Conservation (phyloP, 2,113 vertebrate species). For the Tylochromis polylepis region DNA sequence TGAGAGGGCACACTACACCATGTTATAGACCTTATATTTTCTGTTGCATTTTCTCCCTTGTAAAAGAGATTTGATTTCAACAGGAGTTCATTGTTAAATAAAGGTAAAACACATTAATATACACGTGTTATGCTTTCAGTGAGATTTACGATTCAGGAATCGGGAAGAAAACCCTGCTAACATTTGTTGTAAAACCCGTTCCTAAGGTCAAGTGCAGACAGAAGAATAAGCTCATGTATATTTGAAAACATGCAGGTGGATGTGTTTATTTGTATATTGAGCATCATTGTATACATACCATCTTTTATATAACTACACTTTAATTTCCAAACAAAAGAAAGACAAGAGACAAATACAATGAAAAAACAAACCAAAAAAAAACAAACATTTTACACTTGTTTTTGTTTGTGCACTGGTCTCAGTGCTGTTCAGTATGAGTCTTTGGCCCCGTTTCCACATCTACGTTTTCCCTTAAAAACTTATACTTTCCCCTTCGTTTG, state of each 20-base stretch:
- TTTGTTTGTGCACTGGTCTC: not conserved
- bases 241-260: not conserved
- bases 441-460: no score
- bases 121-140: not conserved
- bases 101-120: not conserved
- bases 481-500: no score
- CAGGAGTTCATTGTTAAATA: not conserved
- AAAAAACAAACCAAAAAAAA: no score
- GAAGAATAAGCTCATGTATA: not conserved
- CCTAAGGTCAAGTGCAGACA: not conserved
- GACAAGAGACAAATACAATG: no score
- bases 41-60: not conserved
- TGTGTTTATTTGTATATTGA: not conserved
- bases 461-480: no score
- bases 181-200: not conserved
- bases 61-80: not conserved
- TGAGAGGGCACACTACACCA: not conserved
- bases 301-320: not conserved
- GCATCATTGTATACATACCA: not conserved
- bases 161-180: not conserved
- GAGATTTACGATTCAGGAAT: not conserved
- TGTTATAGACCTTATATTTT: not conserved
- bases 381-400: no score
- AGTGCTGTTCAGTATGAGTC: not conserved
- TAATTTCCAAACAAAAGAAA: not conserved